Evolutionary conservation across 2,797 vertebrate genomes (phyloP).

Genomic region (Lepidocolaptes lacrymiger): DNA sequence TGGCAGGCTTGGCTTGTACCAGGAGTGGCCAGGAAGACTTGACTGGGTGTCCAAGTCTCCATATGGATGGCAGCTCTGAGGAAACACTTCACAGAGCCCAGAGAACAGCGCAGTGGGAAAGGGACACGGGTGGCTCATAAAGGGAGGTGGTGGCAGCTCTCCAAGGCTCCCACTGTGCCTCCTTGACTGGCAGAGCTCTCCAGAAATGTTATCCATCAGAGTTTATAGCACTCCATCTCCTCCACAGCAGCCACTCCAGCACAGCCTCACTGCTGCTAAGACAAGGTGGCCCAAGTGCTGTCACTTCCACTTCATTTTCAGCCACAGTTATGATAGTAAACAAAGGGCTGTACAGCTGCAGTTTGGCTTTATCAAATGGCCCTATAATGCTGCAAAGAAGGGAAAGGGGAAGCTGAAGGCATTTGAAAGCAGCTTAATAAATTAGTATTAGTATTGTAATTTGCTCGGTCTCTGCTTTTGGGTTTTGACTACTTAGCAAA

Average conservation of each 20-base stretch:
- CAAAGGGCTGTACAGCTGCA: background rate
- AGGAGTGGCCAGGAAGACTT: background rate
- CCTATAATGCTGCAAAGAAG: background rate
- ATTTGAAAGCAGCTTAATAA: constrained; percentile 10
- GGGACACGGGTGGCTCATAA: rapidly evolving
- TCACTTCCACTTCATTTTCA: background rate
- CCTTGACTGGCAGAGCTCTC: background rate
- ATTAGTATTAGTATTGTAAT: constrained; percentile 3
- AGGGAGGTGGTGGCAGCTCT: background rate
- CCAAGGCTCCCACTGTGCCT: background rate
- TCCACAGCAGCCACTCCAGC: background rate
- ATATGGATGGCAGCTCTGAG: background rate
- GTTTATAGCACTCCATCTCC: background rate
- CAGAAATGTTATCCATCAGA: background rate
- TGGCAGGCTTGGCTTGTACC: background rate
- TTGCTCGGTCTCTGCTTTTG: constrained; percentile 14
- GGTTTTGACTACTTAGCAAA: constrained; percentile 1
- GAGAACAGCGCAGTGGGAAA: background rate
- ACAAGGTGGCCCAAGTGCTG: background rate
- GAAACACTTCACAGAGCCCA: background rate
- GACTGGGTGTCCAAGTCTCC: background rate
- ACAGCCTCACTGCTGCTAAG: background rate
- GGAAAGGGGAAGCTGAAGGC: background rate
- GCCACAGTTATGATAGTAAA: background rate
- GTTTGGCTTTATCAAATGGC: background rate